A percentile compares a stretch with the other conserved stretches of the same genome.
These are phyloP conservation scores for Anguilla japonica DNA, from an alignment of 2,113 vertebrate species.

Conservation along the genomic window DNA sequence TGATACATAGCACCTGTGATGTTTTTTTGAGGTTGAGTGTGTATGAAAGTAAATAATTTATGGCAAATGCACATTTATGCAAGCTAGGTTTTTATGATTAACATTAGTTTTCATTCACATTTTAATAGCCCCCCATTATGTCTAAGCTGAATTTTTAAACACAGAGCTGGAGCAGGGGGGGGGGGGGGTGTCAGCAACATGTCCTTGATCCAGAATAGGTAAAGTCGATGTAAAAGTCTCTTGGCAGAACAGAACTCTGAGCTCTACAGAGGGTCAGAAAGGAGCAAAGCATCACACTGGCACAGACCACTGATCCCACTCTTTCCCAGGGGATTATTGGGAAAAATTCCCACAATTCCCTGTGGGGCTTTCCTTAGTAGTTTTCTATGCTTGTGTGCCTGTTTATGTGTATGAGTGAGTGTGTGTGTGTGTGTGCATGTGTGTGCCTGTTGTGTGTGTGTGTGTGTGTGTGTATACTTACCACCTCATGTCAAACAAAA, in stretches of 20 bases:
- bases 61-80: conserved; percentile 87
- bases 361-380: conserved; percentile 24
- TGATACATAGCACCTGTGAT: conserved; percentile 87
- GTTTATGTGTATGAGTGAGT: conserved; percentile 35
- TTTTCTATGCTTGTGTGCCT: conserved; percentile 40
- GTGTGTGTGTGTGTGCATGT: conserved; percentile 18
- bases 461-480: conserved; percentile 14
- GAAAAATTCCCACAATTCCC: conserved; percentile 38
- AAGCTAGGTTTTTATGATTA: conserved; percentile 81
- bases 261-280: conserved; percentile 44
- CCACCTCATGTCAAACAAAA: conserved; percentile 25
- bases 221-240: conserved; percentile 56
- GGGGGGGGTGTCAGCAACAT: conserved; percentile 53
- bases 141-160: conserved; percentile 59
- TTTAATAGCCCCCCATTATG: conserved; percentile 39
- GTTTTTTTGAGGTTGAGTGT: conserved; percentile 50
- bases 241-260: conserved; percentile 27
- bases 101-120: conserved; percentile 59
- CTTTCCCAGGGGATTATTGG: conserved; percentile 56
- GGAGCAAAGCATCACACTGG: not conserved
- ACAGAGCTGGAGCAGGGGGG: conserved; percentile 41
- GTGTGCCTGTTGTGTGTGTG: conserved; percentile 19
- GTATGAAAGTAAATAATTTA: conserved; percentile 82
- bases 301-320: conserved; percentile 22
- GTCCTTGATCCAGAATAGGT: conserved; percentile 70